These are phyloP conservation scores for Typhlichthys eigenmanni DNA, from an alignment of 2,797 vertebrate species.

Conservation along the genomic window DNA sequence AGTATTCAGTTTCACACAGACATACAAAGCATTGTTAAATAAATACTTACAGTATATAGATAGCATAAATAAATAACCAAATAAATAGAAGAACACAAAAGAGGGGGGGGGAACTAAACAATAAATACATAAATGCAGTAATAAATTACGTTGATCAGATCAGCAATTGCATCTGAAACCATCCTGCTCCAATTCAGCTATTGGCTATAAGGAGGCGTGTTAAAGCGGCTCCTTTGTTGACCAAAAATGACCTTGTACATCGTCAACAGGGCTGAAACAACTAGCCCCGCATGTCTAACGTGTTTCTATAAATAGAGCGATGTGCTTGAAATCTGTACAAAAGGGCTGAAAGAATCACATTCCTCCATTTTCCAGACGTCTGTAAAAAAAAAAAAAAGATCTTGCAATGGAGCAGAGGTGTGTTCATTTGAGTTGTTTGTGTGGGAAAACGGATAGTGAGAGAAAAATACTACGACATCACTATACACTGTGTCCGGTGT, in stretches of 20 bases:
- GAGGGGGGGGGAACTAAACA: slow-evolving; percentile 54
- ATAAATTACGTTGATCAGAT: slow-evolving; percentile 78
- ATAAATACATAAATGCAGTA: slow-evolving; percentile 76
- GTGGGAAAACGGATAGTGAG: slow-evolving; percentile 48
- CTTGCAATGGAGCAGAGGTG: slow-evolving; percentile 61
- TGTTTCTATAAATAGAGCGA: slow-evolving; percentile 74
- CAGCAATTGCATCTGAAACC: slow-evolving; percentile 72
- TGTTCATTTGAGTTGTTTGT: slow-evolving; percentile 59
- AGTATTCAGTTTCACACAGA: slow-evolving; percentile 78
- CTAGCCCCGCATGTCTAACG: slow-evolving; percentile 61
- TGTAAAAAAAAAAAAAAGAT: slow-evolving; percentile 69
- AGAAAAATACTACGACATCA: slow-evolving; percentile 64
- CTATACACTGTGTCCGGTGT: slow-evolving; percentile 66
- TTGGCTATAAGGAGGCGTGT: slow-evolving; percentile 69
- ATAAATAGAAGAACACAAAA: slow-evolving; percentile 56
- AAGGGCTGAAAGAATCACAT: slow-evolving; percentile 75
- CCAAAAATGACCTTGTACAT: slow-evolving; percentile 68
- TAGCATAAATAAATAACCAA: slow-evolving; percentile 81
- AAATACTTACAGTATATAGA: slow-evolving; percentile 83
- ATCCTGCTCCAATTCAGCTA: slow-evolving; percentile 60
- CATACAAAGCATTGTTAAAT: slow-evolving; percentile 79
- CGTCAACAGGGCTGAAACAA: slow-evolving; percentile 67
- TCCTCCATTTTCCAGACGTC: slow-evolving; percentile 76
- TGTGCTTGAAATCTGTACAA: slow-evolving; percentile 86
- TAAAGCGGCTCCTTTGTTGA: slow-evolving; percentile 71